Conservation (phyloP, 2,113 vertebrate species). For the Promerops cafer region DNA sequence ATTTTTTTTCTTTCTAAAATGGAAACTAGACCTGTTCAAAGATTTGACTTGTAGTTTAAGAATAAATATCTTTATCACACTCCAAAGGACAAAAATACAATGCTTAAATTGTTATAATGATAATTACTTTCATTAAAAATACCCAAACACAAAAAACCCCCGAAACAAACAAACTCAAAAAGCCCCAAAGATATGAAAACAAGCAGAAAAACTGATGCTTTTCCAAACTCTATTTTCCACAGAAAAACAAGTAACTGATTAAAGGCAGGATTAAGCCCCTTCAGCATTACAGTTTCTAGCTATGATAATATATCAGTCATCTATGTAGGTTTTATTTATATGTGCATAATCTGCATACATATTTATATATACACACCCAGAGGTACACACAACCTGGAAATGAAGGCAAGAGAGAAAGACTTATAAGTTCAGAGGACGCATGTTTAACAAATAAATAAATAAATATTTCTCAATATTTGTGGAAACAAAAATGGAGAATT, state of each 20-base stretch:
- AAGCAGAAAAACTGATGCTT: slow-evolving; percentile 20
- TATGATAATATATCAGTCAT: slow-evolving; percentile 29
- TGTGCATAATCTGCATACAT: not conserved
- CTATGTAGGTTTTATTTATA: not conserved
- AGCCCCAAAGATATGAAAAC: not conserved
- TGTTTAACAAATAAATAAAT: not conserved
- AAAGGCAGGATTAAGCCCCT: slow-evolving; percentile 18
- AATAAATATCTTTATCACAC: not conserved
- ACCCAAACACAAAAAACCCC: fast-evolving
- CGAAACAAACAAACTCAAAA: not conserved
- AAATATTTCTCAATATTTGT: not conserved
- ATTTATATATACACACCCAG: not conserved
- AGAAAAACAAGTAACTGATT: slow-evolving; percentile 19
- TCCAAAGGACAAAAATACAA: not conserved
- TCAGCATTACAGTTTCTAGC: not conserved
- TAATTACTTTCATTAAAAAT: slow-evolving; percentile 42
- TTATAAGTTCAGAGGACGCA: not conserved
- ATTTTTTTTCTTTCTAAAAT: not conserved
- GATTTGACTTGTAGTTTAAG: not conserved
- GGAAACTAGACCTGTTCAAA: not conserved
- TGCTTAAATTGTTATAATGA: slow-evolving; percentile 39
- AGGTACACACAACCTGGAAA: not conserved
- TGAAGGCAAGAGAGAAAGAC: not conserved
- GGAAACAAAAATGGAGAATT: not conserved
- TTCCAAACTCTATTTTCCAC: slow-evolving; percentile 29